phyloP scores from a whole-genome alignment of 2,888 invertebrate genomes.

The Aquatica leii region DNA sequence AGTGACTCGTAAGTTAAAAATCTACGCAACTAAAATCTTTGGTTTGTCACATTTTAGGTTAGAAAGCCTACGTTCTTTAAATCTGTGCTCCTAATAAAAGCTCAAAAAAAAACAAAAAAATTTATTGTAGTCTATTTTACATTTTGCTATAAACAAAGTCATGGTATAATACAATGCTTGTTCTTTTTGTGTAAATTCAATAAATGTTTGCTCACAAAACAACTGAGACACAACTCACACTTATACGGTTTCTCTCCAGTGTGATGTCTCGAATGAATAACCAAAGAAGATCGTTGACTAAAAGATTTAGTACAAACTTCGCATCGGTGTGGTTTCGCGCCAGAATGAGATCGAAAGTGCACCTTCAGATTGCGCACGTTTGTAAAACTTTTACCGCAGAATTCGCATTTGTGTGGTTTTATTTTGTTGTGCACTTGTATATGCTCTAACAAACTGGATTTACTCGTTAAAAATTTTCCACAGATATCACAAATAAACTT shows the following conservation, averaged over 20 bases:
- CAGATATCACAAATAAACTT: constrained; percentile 47
- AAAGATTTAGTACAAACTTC: constrained; percentile 61
- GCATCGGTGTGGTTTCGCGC: constrained; percentile 56
- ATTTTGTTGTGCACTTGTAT: constrained; percentile 50
- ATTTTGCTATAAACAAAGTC: no score
- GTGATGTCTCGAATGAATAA: constrained; percentile 67
- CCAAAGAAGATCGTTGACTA: constrained; percentile 66
- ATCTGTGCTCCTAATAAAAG: no score
- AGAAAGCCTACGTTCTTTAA: no score
- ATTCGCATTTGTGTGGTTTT: constrained; percentile 51
- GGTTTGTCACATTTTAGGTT: no score
- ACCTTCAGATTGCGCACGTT: constrained; percentile 51
- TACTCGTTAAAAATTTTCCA: constrained; percentile 51
- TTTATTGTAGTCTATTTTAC: no score
- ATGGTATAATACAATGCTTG: not conserved
- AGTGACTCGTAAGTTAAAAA: no score
- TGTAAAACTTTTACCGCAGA: constrained; percentile 52
- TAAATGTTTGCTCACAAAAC: constrained; percentile 53
- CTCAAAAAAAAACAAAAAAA: no score
- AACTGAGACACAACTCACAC: constrained; percentile 66
- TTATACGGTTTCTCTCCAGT: constrained; percentile 68
- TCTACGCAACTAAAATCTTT: no score
- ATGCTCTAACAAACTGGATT: constrained; percentile 50
- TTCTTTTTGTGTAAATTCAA: constrained; percentile 13
- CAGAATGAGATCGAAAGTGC: constrained; percentile 57